Conservation (phyloP, 2,888 invertebrate genomes). For the Melanotus villosus region DNA sequence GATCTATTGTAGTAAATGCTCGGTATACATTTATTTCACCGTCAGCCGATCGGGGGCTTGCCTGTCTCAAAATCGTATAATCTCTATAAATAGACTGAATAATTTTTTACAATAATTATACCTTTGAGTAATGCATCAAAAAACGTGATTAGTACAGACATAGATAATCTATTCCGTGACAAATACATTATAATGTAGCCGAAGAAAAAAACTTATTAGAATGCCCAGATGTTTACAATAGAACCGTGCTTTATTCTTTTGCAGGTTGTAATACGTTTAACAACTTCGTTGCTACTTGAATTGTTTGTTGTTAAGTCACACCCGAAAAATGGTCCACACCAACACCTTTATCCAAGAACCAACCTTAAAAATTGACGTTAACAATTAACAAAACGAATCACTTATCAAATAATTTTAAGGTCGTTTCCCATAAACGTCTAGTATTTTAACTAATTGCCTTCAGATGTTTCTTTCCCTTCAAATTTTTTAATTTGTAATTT, state of each 20-base stretch:
- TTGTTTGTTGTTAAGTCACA: constrained; percentile 1
- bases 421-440: constrained; percentile 1
- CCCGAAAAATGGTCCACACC: not conserved
- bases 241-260: constrained; percentile 3
- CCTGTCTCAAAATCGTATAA: constrained; percentile 51
- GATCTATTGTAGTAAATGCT: constrained; percentile 52
- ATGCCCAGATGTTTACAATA: constrained; percentile 21
- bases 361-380: not conserved
- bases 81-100: constrained; percentile 54
- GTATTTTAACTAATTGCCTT: constrained; percentile 10
- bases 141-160: constrained; percentile 37
- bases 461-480: constrained; percentile 10
- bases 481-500: too few species aligned
- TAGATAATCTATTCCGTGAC: constrained; percentile 32
- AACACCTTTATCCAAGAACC: not conserved
- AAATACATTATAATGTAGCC: constrained; percentile 30
- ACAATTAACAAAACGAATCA: too few species aligned
- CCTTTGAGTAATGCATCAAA: constrained; percentile 45
- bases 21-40: constrained; percentile 50
- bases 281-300: not conserved
- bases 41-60: constrained; percentile 52
- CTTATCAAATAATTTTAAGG: not conserved
- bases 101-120: constrained; percentile 45
- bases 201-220: constrained; percentile 21
- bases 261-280: not conserved